Base-by-base conservation (phyloP, 1,140 invertebrate genomes). In the Octopus sinensis region DNA sequence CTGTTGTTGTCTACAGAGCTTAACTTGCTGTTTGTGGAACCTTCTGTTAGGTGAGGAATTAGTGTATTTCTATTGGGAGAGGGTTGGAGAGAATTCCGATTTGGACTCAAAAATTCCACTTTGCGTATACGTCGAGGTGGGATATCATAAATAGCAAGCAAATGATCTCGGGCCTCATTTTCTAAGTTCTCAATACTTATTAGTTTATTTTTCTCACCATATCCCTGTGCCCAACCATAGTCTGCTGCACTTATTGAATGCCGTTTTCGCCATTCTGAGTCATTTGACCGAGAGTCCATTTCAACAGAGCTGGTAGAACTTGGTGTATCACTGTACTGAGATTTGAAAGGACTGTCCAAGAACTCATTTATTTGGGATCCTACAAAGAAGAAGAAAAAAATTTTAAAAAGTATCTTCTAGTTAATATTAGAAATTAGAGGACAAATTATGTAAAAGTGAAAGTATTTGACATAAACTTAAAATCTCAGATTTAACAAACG, bases 61-160 rank as follows among this genome's bases (percentile, higher is more conserved):
- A 43, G 30, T 43, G 30, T 43, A 43, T 43, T 43, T 43, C 30
- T 43, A 43, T 43, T 43, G 3, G 30, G 30, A 43, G 30, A 43
- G 17, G 68, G 30, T 23, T 73, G 68, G 5, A 73, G 13, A 5
- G 68, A 73, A 73, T 73, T 73, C 17, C 68, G 68, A 73, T 73
- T 73, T 5, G 68, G 68, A 17, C 68, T 73, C 13, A 23, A n/a
- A 73, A 13, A 73, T 53, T 85, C 83, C 6, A 86, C 86, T 85
- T 87, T 86, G 54, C 83, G 77, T 13, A 85, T 82, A 12, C 84
- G 81, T 43, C 85, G 86, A 30, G 88, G 88, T 54, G 88, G 88
- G 17, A 88, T 84, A 83, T 89, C 88, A 86, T 89, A 89, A 23
- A 88, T 85, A 23, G 86, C 85, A 83, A 87, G 85, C n/a, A 88